phyloP scores from a whole-genome alignment of 2,797 vertebrate genomes.

The Heterohyrax brucei region DNA sequence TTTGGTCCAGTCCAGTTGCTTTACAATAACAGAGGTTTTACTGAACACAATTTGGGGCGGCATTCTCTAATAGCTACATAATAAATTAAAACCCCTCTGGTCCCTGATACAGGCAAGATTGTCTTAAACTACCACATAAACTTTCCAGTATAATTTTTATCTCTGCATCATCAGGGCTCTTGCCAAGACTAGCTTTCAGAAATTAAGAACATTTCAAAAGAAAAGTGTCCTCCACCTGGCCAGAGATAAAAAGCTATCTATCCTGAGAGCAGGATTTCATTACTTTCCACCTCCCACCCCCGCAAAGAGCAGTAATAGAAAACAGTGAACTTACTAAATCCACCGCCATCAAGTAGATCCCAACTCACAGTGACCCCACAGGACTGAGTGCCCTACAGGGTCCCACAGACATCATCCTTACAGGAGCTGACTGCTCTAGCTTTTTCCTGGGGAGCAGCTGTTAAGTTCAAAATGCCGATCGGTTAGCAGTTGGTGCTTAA shows the following conservation, averaged over 20 bases:
- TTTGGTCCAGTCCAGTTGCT: conserved; percentile 19
- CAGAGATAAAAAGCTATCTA: background rate
- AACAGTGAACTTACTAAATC: background rate
- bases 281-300: too few relatives aligned
- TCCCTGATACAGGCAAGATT: conserved; percentile 19
- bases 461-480: too few relatives aligned
- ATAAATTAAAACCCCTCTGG: conserved; percentile 70
- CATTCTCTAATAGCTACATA: conserved; percentile 66
- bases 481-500: background rate
- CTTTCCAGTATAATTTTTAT: conserved; percentile 53
- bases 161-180: conserved; percentile 59
- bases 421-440: too few relatives aligned
- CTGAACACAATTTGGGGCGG: conserved; percentile 44
- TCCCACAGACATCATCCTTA: too few relatives aligned
- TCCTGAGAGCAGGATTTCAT: background rate
- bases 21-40: conserved; percentile 65
- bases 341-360: too few relatives aligned
- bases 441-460: too few relatives aligned
- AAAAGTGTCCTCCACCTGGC: conserved; percentile 25
- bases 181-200: conserved; percentile 72
- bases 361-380: background rate
- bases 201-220: conserved; percentile 73
- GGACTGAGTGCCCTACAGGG: background rate
- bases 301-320: too few relatives aligned
- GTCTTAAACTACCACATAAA: background rate